A percentile compares a stretch with the other conserved stretches of the same genome.
These are phyloP conservation scores for Porites australiensis DNA, from an alignment of 64 coral and sea anemone genomes.

Conservation along the genomic window DNA sequence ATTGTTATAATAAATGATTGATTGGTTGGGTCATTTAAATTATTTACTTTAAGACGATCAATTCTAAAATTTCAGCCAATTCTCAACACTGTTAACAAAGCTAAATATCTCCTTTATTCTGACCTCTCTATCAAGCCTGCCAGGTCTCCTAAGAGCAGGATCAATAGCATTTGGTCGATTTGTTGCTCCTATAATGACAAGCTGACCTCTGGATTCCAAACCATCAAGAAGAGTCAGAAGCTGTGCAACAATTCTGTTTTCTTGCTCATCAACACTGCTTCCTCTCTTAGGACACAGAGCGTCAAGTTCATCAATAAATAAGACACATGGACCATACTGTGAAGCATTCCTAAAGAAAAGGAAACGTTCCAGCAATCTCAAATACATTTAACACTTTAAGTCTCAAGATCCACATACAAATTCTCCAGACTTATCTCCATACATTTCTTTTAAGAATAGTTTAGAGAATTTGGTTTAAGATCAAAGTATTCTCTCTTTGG, in stretches of 20 bases:
- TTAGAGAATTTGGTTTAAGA: too few species aligned
- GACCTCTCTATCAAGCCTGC: constrained; percentile 96
- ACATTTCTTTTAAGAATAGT: too few species aligned
- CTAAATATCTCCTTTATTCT: background rate
- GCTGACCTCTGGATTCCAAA: constrained; percentile 61
- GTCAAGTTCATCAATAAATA: constrained; percentile 99
- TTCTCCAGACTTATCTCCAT: too few species aligned
- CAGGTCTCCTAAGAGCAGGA: constrained; percentile 92
- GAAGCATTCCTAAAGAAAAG: constrained; percentile 82
- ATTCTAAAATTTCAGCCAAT: too few species aligned
- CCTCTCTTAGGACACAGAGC: constrained; percentile 93
- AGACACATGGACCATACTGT: constrained; percentile 73
- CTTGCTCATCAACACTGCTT: constrained; percentile 81
- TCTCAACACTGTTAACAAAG: background rate
- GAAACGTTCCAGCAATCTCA: too few species aligned
- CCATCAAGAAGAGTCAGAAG: constrained; percentile 95
- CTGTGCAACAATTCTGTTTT: constrained; percentile 95
- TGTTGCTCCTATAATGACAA: constrained; percentile 95
- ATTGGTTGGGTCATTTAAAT: too few species aligned
- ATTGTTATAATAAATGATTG: too few species aligned
- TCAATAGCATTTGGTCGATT: constrained; percentile 98
- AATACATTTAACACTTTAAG: too few species aligned
- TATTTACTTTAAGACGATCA: too few species aligned
- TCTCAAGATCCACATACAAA: too few species aligned
- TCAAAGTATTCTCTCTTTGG: too few species aligned